phyloP scores from a whole-genome alignment of 2,888 invertebrate species.

The Aleiodes leptofemur region DNA sequence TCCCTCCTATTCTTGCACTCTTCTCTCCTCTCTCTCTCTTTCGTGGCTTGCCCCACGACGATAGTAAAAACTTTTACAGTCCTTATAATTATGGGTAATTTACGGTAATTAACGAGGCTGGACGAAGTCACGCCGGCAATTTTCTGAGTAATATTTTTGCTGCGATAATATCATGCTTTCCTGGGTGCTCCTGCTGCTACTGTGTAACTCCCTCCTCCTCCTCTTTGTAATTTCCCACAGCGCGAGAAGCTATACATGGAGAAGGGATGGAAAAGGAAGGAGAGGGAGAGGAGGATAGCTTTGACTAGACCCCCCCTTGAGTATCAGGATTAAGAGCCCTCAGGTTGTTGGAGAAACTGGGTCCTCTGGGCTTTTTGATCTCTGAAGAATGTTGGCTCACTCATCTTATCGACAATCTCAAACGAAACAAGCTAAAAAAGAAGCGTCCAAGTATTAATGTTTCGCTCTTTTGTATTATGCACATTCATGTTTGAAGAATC shows the following conservation, averaged over 20 bases:
- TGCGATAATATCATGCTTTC: conserved; percentile 72
- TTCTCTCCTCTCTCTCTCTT: conserved; percentile 44
- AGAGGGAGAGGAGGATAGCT: neutral
- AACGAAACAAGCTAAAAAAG: neutral
- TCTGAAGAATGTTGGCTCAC: conserved; percentile 16
- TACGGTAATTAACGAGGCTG: conserved; percentile 75
- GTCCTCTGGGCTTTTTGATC: conserved; percentile 44
- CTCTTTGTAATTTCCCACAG: conserved; percentile 2
- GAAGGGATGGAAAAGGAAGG: neutral
- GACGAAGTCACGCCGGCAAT: conserved; percentile 74
- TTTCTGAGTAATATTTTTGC: conserved; percentile 75
- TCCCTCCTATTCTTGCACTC: conserved; percentile 36
- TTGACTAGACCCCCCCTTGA: conserved; percentile 24
- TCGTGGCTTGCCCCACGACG: conserved; percentile 72
- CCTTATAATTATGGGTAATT: conserved; percentile 76
- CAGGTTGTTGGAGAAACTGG: conserved; percentile 17
- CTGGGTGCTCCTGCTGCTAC: conserved; percentile 50
- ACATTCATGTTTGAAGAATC: conserved; percentile 1
- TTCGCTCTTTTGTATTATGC: conserved; percentile 11
- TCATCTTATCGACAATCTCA: conserved; percentile 13
- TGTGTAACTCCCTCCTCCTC: conserved; percentile 23
- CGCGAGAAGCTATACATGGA: conserved; percentile 3
- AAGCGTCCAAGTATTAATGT: neutral
- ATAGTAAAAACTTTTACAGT: conserved; percentile 75
- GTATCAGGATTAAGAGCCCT: conserved; percentile 47